Conservation (phyloP, 2,888 invertebrate species). For the Mylabris sibirica region DNA sequence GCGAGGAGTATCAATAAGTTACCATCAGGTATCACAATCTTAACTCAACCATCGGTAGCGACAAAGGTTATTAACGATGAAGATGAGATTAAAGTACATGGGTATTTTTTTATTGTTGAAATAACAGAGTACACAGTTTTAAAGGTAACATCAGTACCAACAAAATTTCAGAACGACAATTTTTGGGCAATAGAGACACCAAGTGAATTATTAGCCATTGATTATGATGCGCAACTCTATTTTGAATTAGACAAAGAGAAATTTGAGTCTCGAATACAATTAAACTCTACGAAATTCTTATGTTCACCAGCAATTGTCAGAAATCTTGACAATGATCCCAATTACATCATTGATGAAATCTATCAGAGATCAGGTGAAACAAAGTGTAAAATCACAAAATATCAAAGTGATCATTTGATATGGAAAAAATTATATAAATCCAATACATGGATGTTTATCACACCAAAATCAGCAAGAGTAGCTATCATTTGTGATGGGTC, state of each 20-base stretch:
- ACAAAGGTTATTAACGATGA: no score
- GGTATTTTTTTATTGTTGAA: no score
- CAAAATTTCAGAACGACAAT: not conserved
- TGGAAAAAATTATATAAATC: not conserved
- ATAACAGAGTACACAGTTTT: no score
- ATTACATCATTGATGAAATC: conserved; percentile 16
- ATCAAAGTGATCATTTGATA: not conserved
- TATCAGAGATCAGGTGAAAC: conserved; percentile 10
- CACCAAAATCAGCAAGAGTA: not conserved
- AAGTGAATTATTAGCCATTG: conserved; percentile 13
- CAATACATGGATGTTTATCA: not conserved
- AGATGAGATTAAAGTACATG: no score
- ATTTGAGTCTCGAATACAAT: not conserved
- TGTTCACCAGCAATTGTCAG: conserved; percentile 13
- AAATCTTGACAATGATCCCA: conserved; percentile 8
- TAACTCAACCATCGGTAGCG: no score
- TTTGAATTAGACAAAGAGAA: conserved; percentile 11
- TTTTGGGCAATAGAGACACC: conserved; percentile 10
- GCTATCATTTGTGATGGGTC: not conserved
- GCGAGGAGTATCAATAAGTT: no score
- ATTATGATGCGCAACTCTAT: conserved; percentile 19
- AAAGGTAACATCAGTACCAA: conserved; percentile 9
- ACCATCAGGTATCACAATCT: no score
- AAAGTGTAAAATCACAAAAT: not conserved
- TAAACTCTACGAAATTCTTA: not conserved